Evolutionary conservation across 2,888 invertebrate species (phyloP), one percentile per base, ranked within the genome.

Genomic region (Chaetogeoica ovagalla): DNA sequence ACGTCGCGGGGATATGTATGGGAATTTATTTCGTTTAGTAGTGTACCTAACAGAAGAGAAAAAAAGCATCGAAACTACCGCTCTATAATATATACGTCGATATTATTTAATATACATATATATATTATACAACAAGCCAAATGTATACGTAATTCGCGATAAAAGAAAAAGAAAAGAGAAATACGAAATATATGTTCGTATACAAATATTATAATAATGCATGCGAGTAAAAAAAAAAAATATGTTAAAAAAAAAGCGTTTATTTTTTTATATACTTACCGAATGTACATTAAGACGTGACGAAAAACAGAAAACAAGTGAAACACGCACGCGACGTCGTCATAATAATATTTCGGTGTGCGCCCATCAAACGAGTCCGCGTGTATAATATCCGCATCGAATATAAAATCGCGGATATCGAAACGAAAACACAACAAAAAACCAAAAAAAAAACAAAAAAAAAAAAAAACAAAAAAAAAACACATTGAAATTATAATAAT

Each of bases 381-480:
- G 30, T n/a, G n/a, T 57, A 23, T 13, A 11, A 52, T 52, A 57
- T 79, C 79, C 79, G 79, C 79, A 71, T 79, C 79, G 71, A 79
- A 79, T 79, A 79, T 79, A 79, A 79, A 79, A 79, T 77, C 52
- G 77, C 19, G n/a, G n/a, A 69, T 62, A 77, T 71, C 70, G 63
- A 79, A 79, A 79, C 70, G 57, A 79, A 71, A 79, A 79, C 79
- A 79, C 71, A 63, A 77, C 66, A 76, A 73, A 73, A 73, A 76
- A 66, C 65, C 48, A 73, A 57, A 71, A 59, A 60, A 73, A 74
- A 65, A 48, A 48, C 48, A 66, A n/a, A n/a, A 70, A 79, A 63
- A 77, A 75, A 76, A 73, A 73, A 73, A 76, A 66, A 74, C 48
- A 73, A 57, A 71, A 59, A 60, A 73, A 74, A 65, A 48, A 48